Conservation (phyloP, 2,888 invertebrate species). For the Drosophila ezoana region DNA sequence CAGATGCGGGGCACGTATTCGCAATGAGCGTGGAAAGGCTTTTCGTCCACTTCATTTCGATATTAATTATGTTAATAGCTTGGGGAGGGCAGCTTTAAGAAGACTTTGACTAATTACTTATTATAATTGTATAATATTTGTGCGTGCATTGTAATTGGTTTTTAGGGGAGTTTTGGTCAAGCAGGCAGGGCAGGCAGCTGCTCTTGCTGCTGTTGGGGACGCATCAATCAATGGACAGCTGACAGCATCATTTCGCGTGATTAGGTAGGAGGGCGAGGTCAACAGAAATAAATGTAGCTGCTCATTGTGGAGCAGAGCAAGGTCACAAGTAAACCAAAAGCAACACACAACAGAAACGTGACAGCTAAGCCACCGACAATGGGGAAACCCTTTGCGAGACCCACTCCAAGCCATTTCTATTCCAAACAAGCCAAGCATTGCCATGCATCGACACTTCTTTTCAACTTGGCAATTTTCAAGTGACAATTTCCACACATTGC, state of each 20-base stretch:
- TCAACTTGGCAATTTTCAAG: slow-evolving; percentile 68
- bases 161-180: slow-evolving; percentile 14
- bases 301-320: slow-evolving; percentile 26
- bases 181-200: slow-evolving; percentile 11
- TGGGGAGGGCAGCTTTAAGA: slow-evolving; percentile 27
- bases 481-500: slow-evolving; percentile 70
- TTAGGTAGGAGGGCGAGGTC: slow-evolving; percentile 7
- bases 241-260: slow-evolving; percentile 27
- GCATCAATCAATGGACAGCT: slow-evolving; percentile 47
- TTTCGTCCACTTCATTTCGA: slow-evolving; percentile 46
- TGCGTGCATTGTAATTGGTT: slow-evolving; percentile 35
- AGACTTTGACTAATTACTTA: slow-evolving; percentile 64
- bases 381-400: slow-evolving; percentile 5
- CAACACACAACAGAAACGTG: slow-evolving; percentile 15
- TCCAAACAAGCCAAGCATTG: slow-evolving; percentile 3
- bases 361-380: slow-evolving; percentile 21
- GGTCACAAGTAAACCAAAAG: slow-evolving; percentile 15
- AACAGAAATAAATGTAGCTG: slow-evolving; percentile 12
- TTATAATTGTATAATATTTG: slow-evolving; percentile 54
- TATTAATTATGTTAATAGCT: slow-evolving; percentile 66
- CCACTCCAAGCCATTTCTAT: not conserved
- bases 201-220: not conserved
- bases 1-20: slow-evolving; percentile 53
- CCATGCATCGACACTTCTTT: slow-evolving; percentile 45
- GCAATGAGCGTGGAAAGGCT: slow-evolving; percentile 46